phyloP scores from a whole-genome alignment of 2,797 vertebrate genomes.

The Pipistrellus kuhlii region DNA sequence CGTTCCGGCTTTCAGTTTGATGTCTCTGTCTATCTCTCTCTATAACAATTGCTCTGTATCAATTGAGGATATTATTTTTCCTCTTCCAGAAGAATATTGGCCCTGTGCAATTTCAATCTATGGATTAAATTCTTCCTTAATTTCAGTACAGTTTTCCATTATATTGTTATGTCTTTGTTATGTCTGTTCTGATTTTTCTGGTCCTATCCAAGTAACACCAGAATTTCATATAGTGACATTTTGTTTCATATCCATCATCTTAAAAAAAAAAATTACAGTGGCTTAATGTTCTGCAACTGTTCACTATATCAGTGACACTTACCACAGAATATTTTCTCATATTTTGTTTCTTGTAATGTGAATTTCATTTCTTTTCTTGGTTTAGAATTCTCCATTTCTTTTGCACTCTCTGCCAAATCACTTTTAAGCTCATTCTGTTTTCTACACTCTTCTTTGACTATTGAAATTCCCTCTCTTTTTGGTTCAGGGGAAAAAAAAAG shows the following conservation, averaged over 20 bases:
- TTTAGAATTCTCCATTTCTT: neutral
- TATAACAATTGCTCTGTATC: neutral
- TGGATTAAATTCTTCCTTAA: slow-evolving; percentile 19
- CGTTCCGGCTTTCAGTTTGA: neutral
- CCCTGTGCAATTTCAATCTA: neutral
- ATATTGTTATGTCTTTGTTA: neutral
- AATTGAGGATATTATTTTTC: neutral
- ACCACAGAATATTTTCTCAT: neutral
- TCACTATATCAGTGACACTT: neutral
- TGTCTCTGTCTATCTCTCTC: neutral
- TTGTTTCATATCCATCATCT: neutral
- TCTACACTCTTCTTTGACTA: neutral
- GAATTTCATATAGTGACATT: neutral
- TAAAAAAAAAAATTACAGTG: neutral
- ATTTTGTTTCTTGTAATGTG: neutral
- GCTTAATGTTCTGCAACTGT: neutral
- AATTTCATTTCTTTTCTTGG: neutral
- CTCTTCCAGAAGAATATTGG: neutral
- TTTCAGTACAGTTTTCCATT: neutral
- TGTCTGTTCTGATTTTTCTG: neutral
- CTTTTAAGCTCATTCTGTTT: neutral
- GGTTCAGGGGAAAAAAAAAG: neutral
- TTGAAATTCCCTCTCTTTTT: neutral
- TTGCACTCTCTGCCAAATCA: neutral
- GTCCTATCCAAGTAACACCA: neutral